Conservation (phyloP, 2,888 invertebrate species). For the Caenorhabditis imperialis region DNA sequence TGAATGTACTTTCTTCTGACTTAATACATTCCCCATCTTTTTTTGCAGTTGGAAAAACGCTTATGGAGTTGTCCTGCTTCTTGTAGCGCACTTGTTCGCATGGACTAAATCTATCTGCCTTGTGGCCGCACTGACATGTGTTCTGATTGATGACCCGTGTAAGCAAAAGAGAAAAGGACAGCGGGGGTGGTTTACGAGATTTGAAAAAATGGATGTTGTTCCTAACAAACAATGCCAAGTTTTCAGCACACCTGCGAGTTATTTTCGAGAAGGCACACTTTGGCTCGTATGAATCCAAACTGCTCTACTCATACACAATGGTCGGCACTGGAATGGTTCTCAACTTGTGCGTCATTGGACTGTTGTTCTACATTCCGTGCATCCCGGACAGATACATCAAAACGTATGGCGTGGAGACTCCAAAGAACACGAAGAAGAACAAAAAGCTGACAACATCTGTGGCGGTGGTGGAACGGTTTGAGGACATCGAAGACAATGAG, state of each 20-base stretch:
- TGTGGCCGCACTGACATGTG: conserved; percentile 14
- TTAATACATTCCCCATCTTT: not conserved
- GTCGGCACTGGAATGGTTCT: not conserved
- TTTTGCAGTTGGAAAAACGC: conserved; percentile 23
- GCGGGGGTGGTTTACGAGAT: not conserved
- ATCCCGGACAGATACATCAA: not conserved
- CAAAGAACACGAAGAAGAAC: too few species aligned
- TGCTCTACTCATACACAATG: conserved; percentile 36
- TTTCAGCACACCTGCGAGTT: conserved; percentile 33
- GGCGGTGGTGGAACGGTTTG: too few species aligned
- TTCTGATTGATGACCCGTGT: conserved; percentile 35
- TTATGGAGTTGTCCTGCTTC: not conserved
- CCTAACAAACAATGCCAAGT: conserved; percentile 1
- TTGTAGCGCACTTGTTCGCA: conserved; percentile 5
- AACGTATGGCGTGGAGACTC: too few species aligned
- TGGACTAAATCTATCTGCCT: conserved; percentile 20
- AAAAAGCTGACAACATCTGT: too few species aligned
- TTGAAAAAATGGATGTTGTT: not conserved
- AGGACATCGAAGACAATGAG: too few species aligned
- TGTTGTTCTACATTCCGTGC: not conserved
- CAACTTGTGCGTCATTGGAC: not conserved
- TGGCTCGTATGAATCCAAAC: conserved; percentile 25
- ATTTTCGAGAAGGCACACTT: conserved; percentile 33
- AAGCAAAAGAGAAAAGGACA: conserved; percentile 3
- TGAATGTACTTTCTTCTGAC: not conserved